Evolutionary conservation across 2,113 vertebrate species (phyloP).

Genomic region (Strigops habroptila): DNA sequence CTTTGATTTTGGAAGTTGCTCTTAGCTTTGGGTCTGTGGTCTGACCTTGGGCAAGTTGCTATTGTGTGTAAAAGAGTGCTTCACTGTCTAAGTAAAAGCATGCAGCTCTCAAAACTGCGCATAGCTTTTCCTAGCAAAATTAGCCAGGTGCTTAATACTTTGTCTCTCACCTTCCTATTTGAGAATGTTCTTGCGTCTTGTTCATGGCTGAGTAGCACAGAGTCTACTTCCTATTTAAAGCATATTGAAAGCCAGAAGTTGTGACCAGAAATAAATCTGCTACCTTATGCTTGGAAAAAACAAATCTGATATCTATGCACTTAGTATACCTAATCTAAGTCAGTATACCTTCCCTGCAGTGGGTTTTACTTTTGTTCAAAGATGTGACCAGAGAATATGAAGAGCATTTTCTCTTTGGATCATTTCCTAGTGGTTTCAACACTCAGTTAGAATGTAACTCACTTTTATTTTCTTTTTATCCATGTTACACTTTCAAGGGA

Average conservation of each 20-base stretch:
- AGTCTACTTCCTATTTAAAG: background rate
- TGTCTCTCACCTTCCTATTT: background rate
- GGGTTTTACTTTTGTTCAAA: background rate
- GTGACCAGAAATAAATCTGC: background rate
- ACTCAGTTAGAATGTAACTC: background rate
- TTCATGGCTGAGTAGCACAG: background rate
- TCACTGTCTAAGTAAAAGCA: background rate
- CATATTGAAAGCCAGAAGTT: background rate
- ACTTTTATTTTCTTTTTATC: background rate
- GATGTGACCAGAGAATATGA: background rate
- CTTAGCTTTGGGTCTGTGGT: background rate
- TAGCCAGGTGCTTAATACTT: background rate
- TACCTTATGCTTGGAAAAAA: background rate
- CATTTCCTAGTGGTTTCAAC: background rate
- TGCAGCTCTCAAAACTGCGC: background rate
- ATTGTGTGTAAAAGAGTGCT: background rate
- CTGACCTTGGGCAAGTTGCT: background rate
- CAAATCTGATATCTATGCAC: background rate
- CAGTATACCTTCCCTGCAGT: background rate
- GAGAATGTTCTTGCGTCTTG: background rate
- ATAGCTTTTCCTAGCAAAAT: background rate
- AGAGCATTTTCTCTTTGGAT: background rate
- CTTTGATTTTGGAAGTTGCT: background rate
- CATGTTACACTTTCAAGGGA: background rate
- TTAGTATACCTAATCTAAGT: background rate